A percentile compares a stretch with the other conserved stretches of the same genome.
Conservation (phyloP, 2,888 invertebrate species). For the Tuberolachnus salignus region DNA sequence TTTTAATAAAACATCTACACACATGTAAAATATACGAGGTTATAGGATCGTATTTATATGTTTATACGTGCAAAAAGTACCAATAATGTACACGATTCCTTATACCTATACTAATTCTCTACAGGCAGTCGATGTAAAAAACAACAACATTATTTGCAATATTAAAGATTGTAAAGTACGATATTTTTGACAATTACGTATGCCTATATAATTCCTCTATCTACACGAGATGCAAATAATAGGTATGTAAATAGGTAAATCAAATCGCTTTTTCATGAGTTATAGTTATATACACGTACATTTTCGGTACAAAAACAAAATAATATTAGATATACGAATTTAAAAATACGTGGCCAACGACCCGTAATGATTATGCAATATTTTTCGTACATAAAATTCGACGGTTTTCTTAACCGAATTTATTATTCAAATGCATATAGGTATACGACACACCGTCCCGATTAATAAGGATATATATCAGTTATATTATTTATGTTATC, state of each 20-base stretch:
- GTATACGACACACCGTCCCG: neutral
- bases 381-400: constrained; percentile 28
- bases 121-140: neutral
- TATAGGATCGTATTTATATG: no score
- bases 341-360: constrained; percentile 39
- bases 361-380: constrained; percentile 42
- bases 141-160: neutral
- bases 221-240: neutral
- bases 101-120: neutral
- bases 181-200: constrained; percentile 18
- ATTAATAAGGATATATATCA: constrained; percentile 27
- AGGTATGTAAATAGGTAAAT: constrained; percentile 33
- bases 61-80: neutral
- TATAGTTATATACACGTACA: neutral
- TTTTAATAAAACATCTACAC: no score
- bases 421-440: constrained; percentile 46
- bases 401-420: constrained; percentile 44
- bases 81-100: neutral
- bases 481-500: constrained; percentile 31
- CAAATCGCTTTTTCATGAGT: neutral
- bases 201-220: neutral
- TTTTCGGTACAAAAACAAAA: constrained; percentile 43
- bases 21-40: no score
- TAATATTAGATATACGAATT: constrained; percentile 25
- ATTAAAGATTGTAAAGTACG: constrained; percentile 22